A percentile compares a stretch with the other conserved stretches of the same genome.
These are phyloP conservation scores for Aegypius monachus DNA, from an alignment of 2,113 vertebrate genomes.

Conservation along the genomic window DNA sequence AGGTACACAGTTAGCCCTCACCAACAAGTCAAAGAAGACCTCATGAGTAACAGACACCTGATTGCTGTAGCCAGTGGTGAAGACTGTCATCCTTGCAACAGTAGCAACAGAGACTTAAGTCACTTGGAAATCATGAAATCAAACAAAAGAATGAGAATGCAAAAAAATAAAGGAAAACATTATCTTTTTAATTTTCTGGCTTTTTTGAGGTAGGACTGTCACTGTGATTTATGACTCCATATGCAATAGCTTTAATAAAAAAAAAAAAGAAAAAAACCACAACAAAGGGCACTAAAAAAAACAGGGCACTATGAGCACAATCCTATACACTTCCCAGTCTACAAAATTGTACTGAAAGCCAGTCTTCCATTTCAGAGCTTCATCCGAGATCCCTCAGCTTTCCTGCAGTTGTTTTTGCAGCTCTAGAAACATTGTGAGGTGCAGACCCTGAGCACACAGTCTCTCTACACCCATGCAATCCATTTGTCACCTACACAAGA, in stretches of 20 bases:
- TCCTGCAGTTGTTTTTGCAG: neutral
- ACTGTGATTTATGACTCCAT: neutral
- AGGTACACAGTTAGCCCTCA: neutral
- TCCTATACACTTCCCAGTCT: neutral
- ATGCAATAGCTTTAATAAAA: neutral
- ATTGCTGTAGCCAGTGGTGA: neutral
- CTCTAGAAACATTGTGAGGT: neutral
- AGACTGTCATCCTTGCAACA: rapidly evolving
- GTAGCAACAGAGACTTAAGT: neutral
- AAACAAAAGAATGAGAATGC: neutral
- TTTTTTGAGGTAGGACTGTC: neutral
- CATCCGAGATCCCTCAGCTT: neutral
- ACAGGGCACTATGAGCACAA: neutral
- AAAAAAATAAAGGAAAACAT: neutral
- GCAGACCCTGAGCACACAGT: neutral
- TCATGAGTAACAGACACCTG: neutral
- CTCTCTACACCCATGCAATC: neutral
- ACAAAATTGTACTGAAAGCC: neutral
- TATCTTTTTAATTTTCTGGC: neutral
- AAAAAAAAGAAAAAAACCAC: too few relatives aligned
- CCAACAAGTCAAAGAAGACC: neutral
- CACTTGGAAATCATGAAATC: neutral
- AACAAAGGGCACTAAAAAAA: neutral
- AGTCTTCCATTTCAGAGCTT: neutral
- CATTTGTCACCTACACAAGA: neutral